Evolutionary conservation across 2,113 vertebrate species (phyloP).

Genomic region (Sphyrna mokarran): DNA sequence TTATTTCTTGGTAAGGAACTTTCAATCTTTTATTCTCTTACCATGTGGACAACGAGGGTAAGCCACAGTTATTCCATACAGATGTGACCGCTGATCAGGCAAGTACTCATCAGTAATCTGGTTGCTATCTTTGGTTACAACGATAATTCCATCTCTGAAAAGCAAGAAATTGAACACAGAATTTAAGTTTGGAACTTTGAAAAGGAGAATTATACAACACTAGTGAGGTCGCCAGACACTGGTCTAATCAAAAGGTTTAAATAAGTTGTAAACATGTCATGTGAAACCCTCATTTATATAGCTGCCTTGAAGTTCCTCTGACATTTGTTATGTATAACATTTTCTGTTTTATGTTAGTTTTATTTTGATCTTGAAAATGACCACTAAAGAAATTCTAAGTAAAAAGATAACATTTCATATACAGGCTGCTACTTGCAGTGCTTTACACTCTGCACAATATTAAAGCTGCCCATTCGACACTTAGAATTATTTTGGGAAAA

Average conservation of each 20-base stretch:
- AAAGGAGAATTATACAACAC: neutral
- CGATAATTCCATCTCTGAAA: conserved; percentile 82
- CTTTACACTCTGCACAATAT: no score
- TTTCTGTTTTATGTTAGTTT: neutral
- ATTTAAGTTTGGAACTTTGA: neutral
- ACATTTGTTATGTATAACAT: neutral
- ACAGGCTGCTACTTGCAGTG: no score
- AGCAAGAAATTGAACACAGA: neutral
- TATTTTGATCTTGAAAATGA: neutral
- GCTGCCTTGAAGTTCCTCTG: neutral
- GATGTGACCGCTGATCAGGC: conserved; percentile 87
- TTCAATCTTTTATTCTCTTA: conserved; percentile 41
- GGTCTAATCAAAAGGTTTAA: neutral
- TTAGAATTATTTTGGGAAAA: no score
- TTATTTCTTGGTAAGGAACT: neutral
- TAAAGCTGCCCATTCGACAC: no score
- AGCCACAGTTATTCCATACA: conserved; percentile 87
- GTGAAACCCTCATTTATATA: neutral
- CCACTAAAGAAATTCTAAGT: no score
- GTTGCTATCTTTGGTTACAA: conserved; percentile 66
- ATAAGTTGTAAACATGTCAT: neutral
- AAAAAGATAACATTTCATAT: no score
- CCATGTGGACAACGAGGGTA: conserved; percentile 78
- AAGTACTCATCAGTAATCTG: conserved; percentile 80
- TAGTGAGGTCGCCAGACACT: neutral